Conservation (phyloP, 2,888 invertebrate genomes). For the Atherix ibis region DNA sequence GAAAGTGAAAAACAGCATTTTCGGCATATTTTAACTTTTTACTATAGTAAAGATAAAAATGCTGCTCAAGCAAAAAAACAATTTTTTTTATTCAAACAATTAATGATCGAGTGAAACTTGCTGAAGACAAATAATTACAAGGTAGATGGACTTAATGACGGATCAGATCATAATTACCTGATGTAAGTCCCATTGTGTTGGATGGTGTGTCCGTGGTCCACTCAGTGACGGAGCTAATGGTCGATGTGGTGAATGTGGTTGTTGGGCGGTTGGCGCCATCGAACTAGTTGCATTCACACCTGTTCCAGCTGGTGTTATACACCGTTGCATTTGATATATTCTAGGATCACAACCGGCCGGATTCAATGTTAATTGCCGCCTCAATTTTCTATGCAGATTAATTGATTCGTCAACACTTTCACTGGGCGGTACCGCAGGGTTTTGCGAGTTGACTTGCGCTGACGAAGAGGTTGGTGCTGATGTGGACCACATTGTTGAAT, state of each 20-base stretch:
- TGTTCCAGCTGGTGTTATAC: constrained; percentile 10
- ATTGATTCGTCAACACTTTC: constrained; percentile 23
- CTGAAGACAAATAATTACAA: too few relatives aligned
- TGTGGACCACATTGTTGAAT: constrained; percentile 6
- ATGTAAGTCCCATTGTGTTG: constrained; percentile 17
- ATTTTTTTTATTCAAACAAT: too few relatives aligned
- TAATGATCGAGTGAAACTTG: too few relatives aligned
- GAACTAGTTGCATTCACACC: constrained; percentile 18
- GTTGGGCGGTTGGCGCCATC: constrained; percentile 12
- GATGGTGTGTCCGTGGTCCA: constrained; percentile 13
- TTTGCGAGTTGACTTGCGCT: too few relatives aligned
- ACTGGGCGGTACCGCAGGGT: neutral
- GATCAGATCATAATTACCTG: too few relatives aligned
- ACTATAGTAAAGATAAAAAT: too few relatives aligned
- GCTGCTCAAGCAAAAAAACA: too few relatives aligned
- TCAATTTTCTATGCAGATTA: constrained; percentile 63
- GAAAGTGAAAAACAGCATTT: too few relatives aligned
- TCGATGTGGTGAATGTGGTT: constrained; percentile 18
- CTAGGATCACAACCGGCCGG: constrained; percentile 58
- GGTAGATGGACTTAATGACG: too few relatives aligned
- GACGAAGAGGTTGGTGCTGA: neutral
- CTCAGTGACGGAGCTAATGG: constrained; percentile 16
- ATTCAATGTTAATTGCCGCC: constrained; percentile 67
- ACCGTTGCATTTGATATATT: constrained; percentile 33
- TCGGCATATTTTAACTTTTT: too few relatives aligned